These are phyloP conservation scores for Chloropsis cyanopogon DNA, from an alignment of 2,113 vertebrate genomes.

Conservation along the genomic window DNA sequence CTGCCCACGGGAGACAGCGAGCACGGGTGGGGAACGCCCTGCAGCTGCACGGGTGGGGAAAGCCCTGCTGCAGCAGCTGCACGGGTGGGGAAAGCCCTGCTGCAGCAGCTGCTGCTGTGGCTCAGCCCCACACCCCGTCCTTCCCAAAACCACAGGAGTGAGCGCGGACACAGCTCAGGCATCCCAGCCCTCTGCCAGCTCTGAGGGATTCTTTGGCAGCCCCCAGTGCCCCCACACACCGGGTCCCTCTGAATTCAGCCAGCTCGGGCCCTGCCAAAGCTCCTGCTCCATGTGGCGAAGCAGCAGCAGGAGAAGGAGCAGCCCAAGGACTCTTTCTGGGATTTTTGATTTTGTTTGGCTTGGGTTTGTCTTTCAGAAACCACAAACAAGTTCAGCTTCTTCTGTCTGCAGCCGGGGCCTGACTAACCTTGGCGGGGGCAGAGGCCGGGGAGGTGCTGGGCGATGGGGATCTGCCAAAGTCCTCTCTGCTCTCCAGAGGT, in stretches of 20 bases:
- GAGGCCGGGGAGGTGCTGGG: neutral
- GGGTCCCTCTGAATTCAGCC: neutral
- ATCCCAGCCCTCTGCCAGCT: neutral
- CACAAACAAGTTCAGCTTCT: conserved; percentile 10
- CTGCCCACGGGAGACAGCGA: too few species aligned
- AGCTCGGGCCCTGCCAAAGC: neutral
- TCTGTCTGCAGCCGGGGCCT: neutral
- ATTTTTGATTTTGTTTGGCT: neutral
- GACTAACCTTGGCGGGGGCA: neutral
- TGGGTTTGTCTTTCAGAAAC: neutral
- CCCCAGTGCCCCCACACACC: rapidly evolving
- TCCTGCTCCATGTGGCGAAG: neutral
- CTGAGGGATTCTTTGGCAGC: neutral
- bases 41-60: neutral
- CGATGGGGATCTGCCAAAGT: neutral
- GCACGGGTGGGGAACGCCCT: neutral
- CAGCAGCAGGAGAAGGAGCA: neutral
- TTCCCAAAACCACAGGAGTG: neutral
- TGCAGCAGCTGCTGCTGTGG: neutral
- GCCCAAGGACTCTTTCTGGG: neutral
- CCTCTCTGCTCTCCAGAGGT: neutral
- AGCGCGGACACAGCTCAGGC: neutral
- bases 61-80: too few species aligned
- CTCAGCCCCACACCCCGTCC: neutral
- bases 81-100: neutral